Evolutionary conservation across 2,797 vertebrate species (phyloP).

Genomic region (Hipposideros larvatus): DNA sequence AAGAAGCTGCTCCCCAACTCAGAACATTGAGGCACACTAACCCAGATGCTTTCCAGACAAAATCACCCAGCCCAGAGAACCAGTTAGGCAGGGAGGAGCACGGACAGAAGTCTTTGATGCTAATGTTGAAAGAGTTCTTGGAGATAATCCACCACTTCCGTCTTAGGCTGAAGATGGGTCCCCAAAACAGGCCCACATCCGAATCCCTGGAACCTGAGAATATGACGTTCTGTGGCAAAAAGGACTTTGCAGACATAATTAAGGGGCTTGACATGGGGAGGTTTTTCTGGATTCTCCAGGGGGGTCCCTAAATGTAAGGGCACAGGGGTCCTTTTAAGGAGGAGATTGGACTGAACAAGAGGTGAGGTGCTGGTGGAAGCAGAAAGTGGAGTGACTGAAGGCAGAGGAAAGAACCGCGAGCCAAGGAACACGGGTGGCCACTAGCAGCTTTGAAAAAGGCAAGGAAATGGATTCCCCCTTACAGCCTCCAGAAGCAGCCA

Average conservation of each 20-base stretch:
- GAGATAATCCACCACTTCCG: neutral
- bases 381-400: neutral
- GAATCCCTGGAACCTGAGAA: neutral
- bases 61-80: neutral
- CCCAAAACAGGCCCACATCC: neutral
- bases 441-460: neutral
- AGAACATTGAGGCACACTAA: fast-evolving
- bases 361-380: fast-evolving
- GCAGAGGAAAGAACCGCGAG: fast-evolving
- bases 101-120: neutral
- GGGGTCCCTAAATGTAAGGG: neutral
- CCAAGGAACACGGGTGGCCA: neutral
- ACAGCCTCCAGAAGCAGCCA: neutral
- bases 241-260: neutral
- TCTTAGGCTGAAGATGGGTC: fast-evolving
- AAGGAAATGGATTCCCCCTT: neutral
- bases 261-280: neutral
- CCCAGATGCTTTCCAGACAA: neutral
- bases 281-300: too few species aligned
- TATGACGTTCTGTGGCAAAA: neutral
- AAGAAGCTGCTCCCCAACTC: neutral
- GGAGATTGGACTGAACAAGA: neutral
- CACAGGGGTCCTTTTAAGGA: fast-evolving
- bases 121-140: neutral
- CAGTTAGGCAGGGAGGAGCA: neutral